These are phyloP conservation scores for Malachius bipustulatus DNA, from an alignment of 2,888 invertebrate genomes.

Conservation along the genomic window DNA sequence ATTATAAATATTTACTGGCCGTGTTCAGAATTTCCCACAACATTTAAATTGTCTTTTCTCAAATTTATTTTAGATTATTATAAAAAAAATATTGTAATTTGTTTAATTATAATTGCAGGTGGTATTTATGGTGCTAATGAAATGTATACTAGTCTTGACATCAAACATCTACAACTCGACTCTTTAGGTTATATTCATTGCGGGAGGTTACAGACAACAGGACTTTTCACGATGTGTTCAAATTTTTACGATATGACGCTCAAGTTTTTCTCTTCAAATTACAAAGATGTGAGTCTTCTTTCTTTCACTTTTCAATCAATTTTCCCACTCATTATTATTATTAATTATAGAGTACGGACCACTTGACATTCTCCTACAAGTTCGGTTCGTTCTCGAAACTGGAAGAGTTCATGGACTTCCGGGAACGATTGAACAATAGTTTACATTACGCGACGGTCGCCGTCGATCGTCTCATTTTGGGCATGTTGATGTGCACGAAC, in stretches of 20 bases:
- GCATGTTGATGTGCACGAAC: conserved; percentile 46
- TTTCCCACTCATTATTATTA: conserved; percentile 15
- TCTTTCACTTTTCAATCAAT: too few species aligned
- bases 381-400: conserved; percentile 90
- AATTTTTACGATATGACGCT: conserved; percentile 62
- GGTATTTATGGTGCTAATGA: conserved; percentile 61
- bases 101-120: conserved; percentile 40
- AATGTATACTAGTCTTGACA: conserved; percentile 67
- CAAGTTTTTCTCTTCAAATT: conserved; percentile 78
- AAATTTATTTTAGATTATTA: too few species aligned
- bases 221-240: conserved; percentile 57
- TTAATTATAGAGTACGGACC: conserved; percentile 73
- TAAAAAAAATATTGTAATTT: too few species aligned
- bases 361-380: conserved; percentile 84
- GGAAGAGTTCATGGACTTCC: conserved; percentile 77
- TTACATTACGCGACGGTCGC: conserved; percentile 58
- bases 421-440: conserved; percentile 69
- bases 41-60: too few species aligned
- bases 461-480: conserved; percentile 57
- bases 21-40: too few species aligned
- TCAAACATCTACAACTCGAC: conserved; percentile 89
- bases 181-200: conserved; percentile 79
- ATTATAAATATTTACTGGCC: too few species aligned
- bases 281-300: conserved; percentile 65
- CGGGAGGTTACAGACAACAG: conserved; percentile 60